Evolutionary conservation across 2,888 invertebrate species (phyloP).

Genomic region (Choreutis nemorana): DNA sequence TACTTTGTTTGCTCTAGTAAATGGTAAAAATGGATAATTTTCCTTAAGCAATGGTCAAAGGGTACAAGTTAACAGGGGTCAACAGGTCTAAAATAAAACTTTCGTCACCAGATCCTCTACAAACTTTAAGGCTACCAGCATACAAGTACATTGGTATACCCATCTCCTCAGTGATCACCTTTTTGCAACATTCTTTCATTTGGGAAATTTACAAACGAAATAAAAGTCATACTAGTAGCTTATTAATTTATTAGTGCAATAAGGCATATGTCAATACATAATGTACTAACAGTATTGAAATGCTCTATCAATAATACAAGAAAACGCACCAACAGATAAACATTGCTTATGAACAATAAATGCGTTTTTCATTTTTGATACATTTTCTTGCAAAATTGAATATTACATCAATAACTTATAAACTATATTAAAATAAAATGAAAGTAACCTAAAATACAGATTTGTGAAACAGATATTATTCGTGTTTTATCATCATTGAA

Average conservation of each 20-base stretch:
- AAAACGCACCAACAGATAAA: conserved; percentile 13
- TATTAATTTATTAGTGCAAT: conserved; percentile 54
- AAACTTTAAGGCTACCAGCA: too few species aligned
- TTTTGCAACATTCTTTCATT: conserved; percentile 4
- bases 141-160: too few species aligned
- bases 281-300: conserved; percentile 18
- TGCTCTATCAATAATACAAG: conserved; percentile 21
- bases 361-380: neutral
- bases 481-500: too few species aligned
- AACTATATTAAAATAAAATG: conserved; percentile 8
- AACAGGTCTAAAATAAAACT: too few species aligned
- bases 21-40: too few species aligned
- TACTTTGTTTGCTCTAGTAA: too few species aligned
- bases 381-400: neutral
- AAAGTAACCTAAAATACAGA: conserved; percentile 9
- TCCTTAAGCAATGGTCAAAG: too few species aligned
- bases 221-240: conserved; percentile 24
- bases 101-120: too few species aligned
- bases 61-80: too few species aligned
- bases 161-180: too few species aligned
- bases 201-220: conserved; percentile 6
- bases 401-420: conserved; percentile 7
- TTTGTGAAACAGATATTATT: too few species aligned
- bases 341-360: conserved; percentile 2
- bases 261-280: conserved; percentile 33